Percentiles rank a stretch among this genome's conserved stretches.
Evolutionary conservation across 2,888 invertebrate species (phyloP).

Genomic region (Nysson spinosus): DNA sequence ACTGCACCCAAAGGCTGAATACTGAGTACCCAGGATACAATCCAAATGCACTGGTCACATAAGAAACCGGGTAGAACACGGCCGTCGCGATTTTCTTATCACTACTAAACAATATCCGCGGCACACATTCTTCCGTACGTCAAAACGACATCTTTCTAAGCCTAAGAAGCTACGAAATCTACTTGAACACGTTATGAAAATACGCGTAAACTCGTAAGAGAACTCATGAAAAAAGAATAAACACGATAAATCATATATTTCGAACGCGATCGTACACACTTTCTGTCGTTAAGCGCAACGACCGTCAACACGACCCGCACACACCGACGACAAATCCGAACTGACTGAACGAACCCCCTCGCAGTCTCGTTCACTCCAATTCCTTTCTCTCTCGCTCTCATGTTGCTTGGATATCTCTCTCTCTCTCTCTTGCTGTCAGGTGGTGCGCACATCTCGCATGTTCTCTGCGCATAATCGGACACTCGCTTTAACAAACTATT

Average conservation of each 20-base stretch:
- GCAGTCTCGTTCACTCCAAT: constrained; percentile 41
- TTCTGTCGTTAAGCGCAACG: constrained; percentile 36
- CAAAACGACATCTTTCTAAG: constrained; percentile 16
- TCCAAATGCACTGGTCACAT: constrained; percentile 42
- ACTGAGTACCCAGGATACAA: constrained; percentile 30
- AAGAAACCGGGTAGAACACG: constrained; percentile 29
- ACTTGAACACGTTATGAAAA: constrained; percentile 4
- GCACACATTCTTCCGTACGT: constrained; percentile 48
- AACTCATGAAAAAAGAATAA: constrained; percentile 8
- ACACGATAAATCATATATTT: constrained; percentile 29
- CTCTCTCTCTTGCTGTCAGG: constrained; percentile 36
- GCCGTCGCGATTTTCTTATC: constrained; percentile 32
- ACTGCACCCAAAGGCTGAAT: constrained; percentile 4
- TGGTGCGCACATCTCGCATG: constrained; percentile 27
- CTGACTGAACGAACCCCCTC: constrained; percentile 60
- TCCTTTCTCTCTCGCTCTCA: constrained; percentile 23
- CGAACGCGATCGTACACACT: constrained; percentile 34
- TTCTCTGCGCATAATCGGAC: constrained; percentile 2
- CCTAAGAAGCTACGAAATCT: neutral
- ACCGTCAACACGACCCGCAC: constrained; percentile 47
- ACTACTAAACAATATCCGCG: constrained; percentile 45
- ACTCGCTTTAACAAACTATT: neutral
- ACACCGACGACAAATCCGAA: constrained; percentile 68
- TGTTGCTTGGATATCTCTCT: constrained; percentile 19
- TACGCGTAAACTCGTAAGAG: constrained; percentile 6